Percentiles rank a stretch among this genome's conserved stretches.
Evolutionary conservation across 2,888 invertebrate genomes (phyloP).

Genomic region (Dasypolia templi): DNA sequence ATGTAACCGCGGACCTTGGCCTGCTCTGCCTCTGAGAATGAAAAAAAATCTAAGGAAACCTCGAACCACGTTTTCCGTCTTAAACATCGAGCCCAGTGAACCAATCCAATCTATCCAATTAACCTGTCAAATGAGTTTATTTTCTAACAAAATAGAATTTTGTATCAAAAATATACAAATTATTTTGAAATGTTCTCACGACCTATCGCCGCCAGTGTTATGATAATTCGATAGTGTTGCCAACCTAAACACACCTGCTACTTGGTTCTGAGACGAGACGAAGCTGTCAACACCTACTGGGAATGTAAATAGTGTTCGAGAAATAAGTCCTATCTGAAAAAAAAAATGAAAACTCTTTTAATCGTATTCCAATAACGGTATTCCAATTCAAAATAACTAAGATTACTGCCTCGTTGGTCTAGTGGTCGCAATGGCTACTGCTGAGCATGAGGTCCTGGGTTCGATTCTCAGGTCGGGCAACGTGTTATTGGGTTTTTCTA

Average conservation of each 20-base stretch:
- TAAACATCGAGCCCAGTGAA: slow-evolving; percentile 8
- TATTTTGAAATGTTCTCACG: not conserved
- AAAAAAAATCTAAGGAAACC: not conserved
- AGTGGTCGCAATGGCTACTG: too few species aligned
- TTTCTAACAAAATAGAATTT: not conserved
- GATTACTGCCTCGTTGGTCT: too few species aligned
- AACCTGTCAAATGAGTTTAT: not conserved
- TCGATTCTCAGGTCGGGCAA: too few species aligned
- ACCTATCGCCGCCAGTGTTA: slow-evolving; percentile 24
- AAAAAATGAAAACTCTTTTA: slow-evolving; percentile 7
- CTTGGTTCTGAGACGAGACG: not conserved
- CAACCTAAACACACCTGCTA: slow-evolving; percentile 41
- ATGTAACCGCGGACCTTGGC: not conserved
- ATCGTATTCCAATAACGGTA: slow-evolving; percentile 28
- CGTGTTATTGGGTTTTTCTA: too few species aligned
- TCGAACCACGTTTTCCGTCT: not conserved
- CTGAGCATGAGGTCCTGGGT: too few species aligned
- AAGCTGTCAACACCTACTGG: slow-evolving; percentile 15
- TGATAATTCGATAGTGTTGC: slow-evolving; percentile 23
- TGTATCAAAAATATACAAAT: not conserved
- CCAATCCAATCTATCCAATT: not conserved
- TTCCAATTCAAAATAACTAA: slow-evolving; percentile 29
- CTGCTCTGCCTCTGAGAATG: not conserved
- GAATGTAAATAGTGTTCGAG: slow-evolving; percentile 41
- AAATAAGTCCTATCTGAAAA: slow-evolving; percentile 10